Evolutionary conservation across 2,113 vertebrate species (phyloP), one percentile per base, ranked within the genome.

Genomic region (Aleadryas rufinucha): DNA sequence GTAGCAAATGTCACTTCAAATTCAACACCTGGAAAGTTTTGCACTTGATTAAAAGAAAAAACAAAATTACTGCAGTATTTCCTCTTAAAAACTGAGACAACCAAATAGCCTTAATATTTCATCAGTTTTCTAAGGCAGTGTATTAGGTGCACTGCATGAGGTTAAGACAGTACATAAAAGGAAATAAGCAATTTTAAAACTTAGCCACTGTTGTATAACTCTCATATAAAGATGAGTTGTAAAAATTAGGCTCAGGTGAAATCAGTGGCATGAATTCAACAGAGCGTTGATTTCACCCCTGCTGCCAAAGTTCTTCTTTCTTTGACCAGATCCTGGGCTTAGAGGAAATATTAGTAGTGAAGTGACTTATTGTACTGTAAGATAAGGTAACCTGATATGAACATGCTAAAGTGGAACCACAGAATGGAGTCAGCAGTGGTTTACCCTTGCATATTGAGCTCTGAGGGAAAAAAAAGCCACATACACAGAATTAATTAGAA

Each of bases 11-110:
- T 77, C 37, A 42, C 64, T 68, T 63, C 30, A 75, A 75, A 44
- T 28, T 86, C 59, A 78, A 52, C 63, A 90, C 31, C 50, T 90
- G 44, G 49, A 44, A 90, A 90, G 64, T 88, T 90, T 86, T 88
- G 33, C 24, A 59, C 66, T 63, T 49, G 50, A 87, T 68, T 74
- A 19, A 41, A 74, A 91, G 78, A 66, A 47, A 71, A 83, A 80
- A 56, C 42, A 11, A 15, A 19, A 16, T 5, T 0, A 72, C 31
- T 72, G 41, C 70, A 82, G 28, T 72, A 45, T 79, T 88, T 90
- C 65, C 39, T 64, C 47, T 53, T 61, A 72, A 77, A 93, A 94
- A 63, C 9, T 2, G 74, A 90, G 42, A 56, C n/a, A 66, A 60
- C 30, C 3, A 37, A 41, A 88, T 49, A 75, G 75, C 35, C 35